Evolutionary conservation across 2,797 vertebrate genomes (phyloP), one percentile per base, ranked within the genome.

Genomic region (Lepus townsendii): DNA sequence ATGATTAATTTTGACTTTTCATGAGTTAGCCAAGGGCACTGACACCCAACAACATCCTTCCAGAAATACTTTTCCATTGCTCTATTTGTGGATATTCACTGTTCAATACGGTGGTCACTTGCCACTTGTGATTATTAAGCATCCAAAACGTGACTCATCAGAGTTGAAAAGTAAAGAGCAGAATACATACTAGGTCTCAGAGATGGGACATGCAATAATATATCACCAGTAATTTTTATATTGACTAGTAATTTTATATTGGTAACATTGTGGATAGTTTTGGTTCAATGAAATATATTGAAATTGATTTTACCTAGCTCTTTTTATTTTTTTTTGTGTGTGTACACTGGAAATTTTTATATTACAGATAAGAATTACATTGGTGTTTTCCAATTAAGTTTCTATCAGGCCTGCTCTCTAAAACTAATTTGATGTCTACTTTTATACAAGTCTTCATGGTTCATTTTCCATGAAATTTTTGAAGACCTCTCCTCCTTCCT

Each of bases 321-420:
- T 35, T 62, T 62, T 78, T n/a, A 71, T 22, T 78, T 32, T 35
- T 35, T 47, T 63, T 71, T 69, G n/a, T 79, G 69, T 8, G 50
- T 35, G 32, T 6, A 12, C 50, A 30, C 32, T 47, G 66, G 14
- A 69, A 86, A 65, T 19, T 38, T 85, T 71, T 60, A 8, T 89
- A 65, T 82, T 85, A n/a, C 20, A 32, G 27, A 4, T 77, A 8
- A 24, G 7, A n/a, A 30, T 83, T 27, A 60, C 8, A 83, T 60
- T 77, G 88, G 19, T 17, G 75, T 60, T 60, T 94, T 80, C 85
- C 20, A 80, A 62, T 79, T 83, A 71, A 54, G 68, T 78, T 78
- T 91, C n/a, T 50, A 47, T 83, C 54, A 71, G 17, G 4, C 4
- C 16, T 50, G 27, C 32, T 76, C n/a, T 77, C 26, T 2, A 89